Percentiles rank a stretch among this genome's conserved stretches.
Conservation (phyloP, 2,888 invertebrate genomes). For the Calameuta filiformis region DNA sequence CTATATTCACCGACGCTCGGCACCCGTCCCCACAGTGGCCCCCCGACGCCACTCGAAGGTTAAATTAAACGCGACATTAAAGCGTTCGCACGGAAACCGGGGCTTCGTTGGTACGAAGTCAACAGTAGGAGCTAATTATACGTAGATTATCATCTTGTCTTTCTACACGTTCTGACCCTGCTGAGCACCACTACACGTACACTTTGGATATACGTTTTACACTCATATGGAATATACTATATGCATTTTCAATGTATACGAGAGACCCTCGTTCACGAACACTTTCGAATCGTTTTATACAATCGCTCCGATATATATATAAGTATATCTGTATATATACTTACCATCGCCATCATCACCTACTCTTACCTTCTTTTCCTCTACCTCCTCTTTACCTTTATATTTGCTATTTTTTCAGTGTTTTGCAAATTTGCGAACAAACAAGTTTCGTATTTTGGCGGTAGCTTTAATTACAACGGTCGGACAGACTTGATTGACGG, state of each 20-base stretch:
- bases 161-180: slow-evolving; percentile 34
- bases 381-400: not conserved
- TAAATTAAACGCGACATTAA: slow-evolving; percentile 26
- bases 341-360: not conserved
- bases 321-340: not conserved
- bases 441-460: not conserved
- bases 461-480: not conserved
- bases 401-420: not conserved
- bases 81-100: slow-evolving; percentile 8
- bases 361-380: not conserved
- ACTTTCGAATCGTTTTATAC: not conserved
- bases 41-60: slow-evolving; percentile 8
- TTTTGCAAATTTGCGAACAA: not conserved
- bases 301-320: not conserved
- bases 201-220: not conserved
- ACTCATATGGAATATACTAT: not conserved
- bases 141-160: slow-evolving; percentile 46
- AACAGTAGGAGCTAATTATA: slow-evolving; percentile 45
- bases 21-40: not conserved
- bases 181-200: slow-evolving; percentile 8
- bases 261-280: not conserved
- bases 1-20: not conserved
- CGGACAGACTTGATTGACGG: not conserved
- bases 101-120: slow-evolving; percentile 9
- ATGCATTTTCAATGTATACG: not conserved